Base-by-base conservation (phyloP, 2,113 vertebrate genomes). In the Vireo altiloquus region DNA sequence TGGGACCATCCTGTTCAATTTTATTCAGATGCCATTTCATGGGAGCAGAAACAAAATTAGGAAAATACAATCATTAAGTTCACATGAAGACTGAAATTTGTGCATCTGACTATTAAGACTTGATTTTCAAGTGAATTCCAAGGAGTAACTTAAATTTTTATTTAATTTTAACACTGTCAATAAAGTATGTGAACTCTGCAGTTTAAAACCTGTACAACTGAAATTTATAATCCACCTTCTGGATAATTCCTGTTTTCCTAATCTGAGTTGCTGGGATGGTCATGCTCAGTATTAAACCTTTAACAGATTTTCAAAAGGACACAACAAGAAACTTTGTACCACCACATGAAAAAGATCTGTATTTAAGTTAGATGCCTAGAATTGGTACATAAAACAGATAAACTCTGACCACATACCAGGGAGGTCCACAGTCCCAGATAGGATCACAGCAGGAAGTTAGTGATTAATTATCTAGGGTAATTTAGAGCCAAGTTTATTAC, bases 401-500 rank as follows among this genome's bases (percentile, higher is more conserved):
- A 80, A 82, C 82, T 82, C 63, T 75, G 65, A 75, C 42, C 63
- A 77, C 39, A 82, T 27, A 69, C 18, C 25, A 75, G 61, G 50
- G 54, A 82, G 77, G 63, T 63, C 64, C 64, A 76, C 23, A 70
- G 28, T 70, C 54, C 61, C 82, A 94, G 66, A 89, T 15, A 94
- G 39, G 27, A 83, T 86, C 37, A 50, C 40, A 86, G 80, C 50
- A 82, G 50, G 75, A 89, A 92, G 77, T 91, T 82, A 54, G 60
- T 93, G 95, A 97, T 89, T 96, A 96, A 96, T 94, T 71, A 77
- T 39, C 35, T 30, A 52, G 25, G 52, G 31, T 84, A 87, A 57
- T 70, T 94, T 68, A 82, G 65, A 92, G 52, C 21, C 70, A 94
- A 65, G 77, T 60, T 87, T 59, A 60, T 74, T 80, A 89, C 64